These are phyloP conservation scores for Chalcosyrphus nemorum DNA, from an alignment of 2,888 invertebrate species.

Conservation along the genomic window DNA sequence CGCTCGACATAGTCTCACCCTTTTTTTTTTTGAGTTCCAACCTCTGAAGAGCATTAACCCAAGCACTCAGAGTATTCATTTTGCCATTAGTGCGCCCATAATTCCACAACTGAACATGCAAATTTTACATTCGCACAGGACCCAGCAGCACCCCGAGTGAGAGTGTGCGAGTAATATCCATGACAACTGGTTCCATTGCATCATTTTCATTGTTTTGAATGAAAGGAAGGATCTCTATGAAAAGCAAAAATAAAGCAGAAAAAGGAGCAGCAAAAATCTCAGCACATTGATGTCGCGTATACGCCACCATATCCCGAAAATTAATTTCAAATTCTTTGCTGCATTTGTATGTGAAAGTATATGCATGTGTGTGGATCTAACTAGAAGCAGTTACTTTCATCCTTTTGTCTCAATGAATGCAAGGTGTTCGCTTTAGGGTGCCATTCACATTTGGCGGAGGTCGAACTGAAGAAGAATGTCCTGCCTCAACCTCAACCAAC, in stretches of 20 bases:
- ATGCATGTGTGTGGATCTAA: not conserved
- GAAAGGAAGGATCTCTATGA: constrained; percentile 8
- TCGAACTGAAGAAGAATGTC: too few relatives aligned
- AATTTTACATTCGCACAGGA: not conserved
- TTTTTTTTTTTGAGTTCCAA: not conserved
- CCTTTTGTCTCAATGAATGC: constrained; percentile 39
- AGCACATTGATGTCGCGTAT: constrained; percentile 33
- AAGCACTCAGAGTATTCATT: constrained; percentile 42
- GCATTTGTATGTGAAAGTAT: not conserved
- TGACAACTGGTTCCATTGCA: constrained; percentile 38
- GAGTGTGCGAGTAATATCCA: constrained; percentile 43
- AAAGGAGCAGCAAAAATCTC: constrained; percentile 2
- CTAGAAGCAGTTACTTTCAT: constrained; percentile 18
- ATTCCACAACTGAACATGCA: constrained; percentile 26
- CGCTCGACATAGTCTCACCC: not conserved
- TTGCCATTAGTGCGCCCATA: constrained; percentile 42
- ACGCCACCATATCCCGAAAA: constrained; percentile 46
- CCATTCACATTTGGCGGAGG: constrained; percentile 7
- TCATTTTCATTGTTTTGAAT: constrained; percentile 38
- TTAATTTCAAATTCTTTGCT: constrained; percentile 48
- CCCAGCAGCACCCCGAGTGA: not conserved
- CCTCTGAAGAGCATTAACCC: constrained; percentile 17
- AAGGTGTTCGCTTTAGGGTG: constrained; percentile 46
- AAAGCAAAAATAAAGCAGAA: not conserved
- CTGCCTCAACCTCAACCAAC: too few relatives aligned